A percentile compares a stretch with the other conserved stretches of the same genome.
These are phyloP conservation scores for Agelastica alni DNA, from an alignment of 2,888 invertebrate genomes.

Conservation along the genomic window DNA sequence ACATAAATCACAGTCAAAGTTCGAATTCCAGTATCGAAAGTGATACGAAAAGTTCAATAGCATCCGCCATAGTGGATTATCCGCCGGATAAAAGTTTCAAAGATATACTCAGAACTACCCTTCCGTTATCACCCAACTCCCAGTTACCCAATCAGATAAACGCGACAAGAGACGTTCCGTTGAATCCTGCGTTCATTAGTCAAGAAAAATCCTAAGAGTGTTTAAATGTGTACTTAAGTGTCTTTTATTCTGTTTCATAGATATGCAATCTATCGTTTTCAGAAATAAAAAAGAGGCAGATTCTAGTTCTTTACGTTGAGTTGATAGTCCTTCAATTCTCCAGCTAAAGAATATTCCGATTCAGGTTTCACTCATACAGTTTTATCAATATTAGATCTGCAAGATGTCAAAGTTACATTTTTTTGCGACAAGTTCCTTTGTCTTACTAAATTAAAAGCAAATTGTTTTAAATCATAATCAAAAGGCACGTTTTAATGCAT, in stretches of 20 bases:
- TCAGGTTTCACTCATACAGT: too few species aligned
- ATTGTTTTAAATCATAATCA: too few species aligned
- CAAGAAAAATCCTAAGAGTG: slow-evolving; percentile 31
- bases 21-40: slow-evolving; percentile 55
- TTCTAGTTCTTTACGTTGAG: background rate
- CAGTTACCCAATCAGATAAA: slow-evolving; percentile 50
- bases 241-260: slow-evolving; percentile 20
- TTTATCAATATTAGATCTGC: too few species aligned
- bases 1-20: slow-evolving; percentile 49
- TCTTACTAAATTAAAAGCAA: too few species aligned
- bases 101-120: slow-evolving; percentile 47
- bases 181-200: slow-evolving; percentile 51
- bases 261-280: slow-evolving; percentile 19
- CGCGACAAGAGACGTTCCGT: slow-evolving; percentile 51
- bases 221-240: slow-evolving; percentile 24
- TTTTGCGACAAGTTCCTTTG: too few species aligned
- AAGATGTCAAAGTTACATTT: too few species aligned
- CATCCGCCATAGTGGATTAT: slow-evolving; percentile 40
- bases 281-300: slow-evolving; percentile 7
- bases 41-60: slow-evolving; percentile 53
- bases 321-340: too few species aligned
- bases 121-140: slow-evolving; percentile 42
- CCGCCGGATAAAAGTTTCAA: slow-evolving; percentile 49
- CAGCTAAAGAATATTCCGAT: too few species aligned
- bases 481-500: too few species aligned